Conservation (phyloP, 2,888 invertebrate genomes). For the Microctonus hyperodae region DNA sequence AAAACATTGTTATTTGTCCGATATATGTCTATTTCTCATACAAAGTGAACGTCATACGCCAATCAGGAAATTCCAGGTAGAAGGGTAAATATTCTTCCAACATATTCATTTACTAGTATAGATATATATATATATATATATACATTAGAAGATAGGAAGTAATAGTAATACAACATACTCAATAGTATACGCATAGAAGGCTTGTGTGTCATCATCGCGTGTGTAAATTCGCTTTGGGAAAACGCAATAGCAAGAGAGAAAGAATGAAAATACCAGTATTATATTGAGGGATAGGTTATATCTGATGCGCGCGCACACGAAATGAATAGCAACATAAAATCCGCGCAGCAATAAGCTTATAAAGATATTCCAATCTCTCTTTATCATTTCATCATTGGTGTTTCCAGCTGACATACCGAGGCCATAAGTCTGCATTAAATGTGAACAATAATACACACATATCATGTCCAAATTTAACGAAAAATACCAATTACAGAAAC, state of each 20-base stretch:
- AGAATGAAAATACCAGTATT: neutral
- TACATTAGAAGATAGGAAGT: neutral
- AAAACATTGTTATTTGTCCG: neutral
- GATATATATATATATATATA: no score
- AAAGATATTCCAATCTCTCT: constrained; percentile 22
- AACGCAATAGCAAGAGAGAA: constrained; percentile 2
- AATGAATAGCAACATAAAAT: neutral
- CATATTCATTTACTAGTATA: neutral
- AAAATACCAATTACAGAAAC: no score
- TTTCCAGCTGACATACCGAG: constrained; percentile 35
- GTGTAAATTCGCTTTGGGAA: constrained; percentile 4
- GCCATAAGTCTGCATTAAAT: constrained; percentile 6
- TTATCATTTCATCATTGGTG: constrained; percentile 31
- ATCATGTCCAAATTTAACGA: no score
- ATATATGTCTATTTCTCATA: neutral
- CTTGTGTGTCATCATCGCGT: constrained; percentile 4
- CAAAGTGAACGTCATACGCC: neutral
- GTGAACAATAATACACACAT: neutral
- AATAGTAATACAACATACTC: neutral
- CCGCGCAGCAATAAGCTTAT: constrained; percentile 5
- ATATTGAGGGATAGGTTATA: neutral
- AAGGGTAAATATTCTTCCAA: neutral
- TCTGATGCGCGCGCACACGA: neutral
- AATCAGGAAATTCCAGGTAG: neutral
- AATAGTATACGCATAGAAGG: neutral